These are phyloP conservation scores for Acrossocheilus wenchowensis DNA, from an alignment of 2,797 vertebrate species.

Conservation along the genomic window DNA sequence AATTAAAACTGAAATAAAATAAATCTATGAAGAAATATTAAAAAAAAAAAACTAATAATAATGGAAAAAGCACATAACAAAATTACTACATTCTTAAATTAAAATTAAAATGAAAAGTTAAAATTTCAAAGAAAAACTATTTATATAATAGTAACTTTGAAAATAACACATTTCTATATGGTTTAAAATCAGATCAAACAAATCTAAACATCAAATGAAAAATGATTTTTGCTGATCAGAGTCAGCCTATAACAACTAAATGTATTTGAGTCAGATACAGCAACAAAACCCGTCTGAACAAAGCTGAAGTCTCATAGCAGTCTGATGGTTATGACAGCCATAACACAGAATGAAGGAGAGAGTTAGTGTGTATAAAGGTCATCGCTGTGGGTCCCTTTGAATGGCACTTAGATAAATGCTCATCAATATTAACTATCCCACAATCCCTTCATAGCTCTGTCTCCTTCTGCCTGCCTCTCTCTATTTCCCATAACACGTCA, in stretches of 20 bases:
- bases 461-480: slow-evolving; percentile 2
- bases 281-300: not conserved
- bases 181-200: not conserved
- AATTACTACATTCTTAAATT: not conserved
- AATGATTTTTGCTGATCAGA: not conserved
- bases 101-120: not conserved
- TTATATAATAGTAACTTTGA: not conserved
- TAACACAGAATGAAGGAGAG: not conserved
- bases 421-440: slow-evolving; percentile 39
- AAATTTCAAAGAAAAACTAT: not conserved
- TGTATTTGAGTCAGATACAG: not conserved
- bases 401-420: slow-evolving; percentile 35
- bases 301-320: not conserved
- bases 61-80: not conserved
- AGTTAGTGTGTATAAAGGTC: slow-evolving; percentile 1
- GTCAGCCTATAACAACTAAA: not conserved
- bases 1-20: not conserved
- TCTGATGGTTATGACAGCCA: not conserved
- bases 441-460: not conserved
- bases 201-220: not conserved
- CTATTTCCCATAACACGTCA: slow-evolving; percentile 21
- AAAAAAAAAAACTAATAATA: not conserved
- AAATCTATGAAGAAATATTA: not conserved
- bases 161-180: not conserved
- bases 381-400: not conserved